Evolutionary conservation across 2,888 invertebrate genomes (phyloP), one percentile per base, ranked within the genome.

Genomic region (Erebia aethiops): DNA sequence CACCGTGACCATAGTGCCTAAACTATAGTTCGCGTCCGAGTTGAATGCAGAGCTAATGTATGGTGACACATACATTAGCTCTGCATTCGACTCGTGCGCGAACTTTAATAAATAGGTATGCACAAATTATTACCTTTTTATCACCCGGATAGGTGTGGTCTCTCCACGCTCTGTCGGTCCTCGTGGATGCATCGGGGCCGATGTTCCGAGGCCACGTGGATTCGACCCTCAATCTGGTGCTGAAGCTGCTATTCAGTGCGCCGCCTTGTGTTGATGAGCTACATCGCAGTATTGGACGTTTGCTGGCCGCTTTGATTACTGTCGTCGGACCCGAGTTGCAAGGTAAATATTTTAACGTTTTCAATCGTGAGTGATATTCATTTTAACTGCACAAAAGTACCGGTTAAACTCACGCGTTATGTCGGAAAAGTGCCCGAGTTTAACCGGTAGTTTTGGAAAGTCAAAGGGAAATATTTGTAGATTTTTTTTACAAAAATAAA

Each of bases 121-220:
- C 10, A 8, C 14, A 10, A 2, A 54, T 11, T 18, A 11, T 11
- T 21, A 35, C 26, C 26, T 26, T 4, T 26, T 26, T 26, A 3
- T 26, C 35, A 11, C 14, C 35, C 35, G 7, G 7, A 35, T 80
- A 97, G 96, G 97, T 98, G 49, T 99, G 99, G 99, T 97, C 99
- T 0, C 93, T 99, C 14, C 98, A 99, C 91, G 99, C 99, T 0
- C 91, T 99, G 35, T 97, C 98, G 0, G 94, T 99, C 75, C 97
- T 99, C 73, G 99, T 98, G 3, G 99, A 99, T 89, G 99, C 99
- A 0, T 99, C 99, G 1, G 99, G 99, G 0, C 99, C 99, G 0
- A 99, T 99, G 98, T 99, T 99, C 93, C 95, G 99, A 26, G 96
- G 98, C 41, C 99, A 98, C 89, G 99, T 99, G 18, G 99, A 99